Conservation (phyloP, 2,888 invertebrate species). For the Miltochrista miniata region DNA sequence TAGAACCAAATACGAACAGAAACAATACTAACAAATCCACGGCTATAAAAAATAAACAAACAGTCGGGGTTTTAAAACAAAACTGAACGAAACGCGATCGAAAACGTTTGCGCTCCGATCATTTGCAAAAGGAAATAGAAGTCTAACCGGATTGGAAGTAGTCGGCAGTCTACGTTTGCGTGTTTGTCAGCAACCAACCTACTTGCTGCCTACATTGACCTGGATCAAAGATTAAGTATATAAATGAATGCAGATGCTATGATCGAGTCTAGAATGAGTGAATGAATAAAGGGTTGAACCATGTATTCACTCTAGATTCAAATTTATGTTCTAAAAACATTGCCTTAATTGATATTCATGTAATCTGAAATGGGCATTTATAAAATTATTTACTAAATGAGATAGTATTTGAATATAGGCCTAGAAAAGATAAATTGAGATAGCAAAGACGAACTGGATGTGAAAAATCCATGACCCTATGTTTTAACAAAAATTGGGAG, state of each 20-base stretch:
- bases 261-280: background rate
- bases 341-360: too few relatives aligned
- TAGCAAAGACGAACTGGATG: too few relatives aligned
- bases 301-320: too few relatives aligned
- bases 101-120: slow-evolving; percentile 30
- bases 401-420: too few relatives aligned
- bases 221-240: slow-evolving; percentile 4
- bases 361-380: too few relatives aligned
- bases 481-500: too few relatives aligned
- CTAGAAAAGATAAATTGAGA: too few relatives aligned
- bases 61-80: slow-evolving; percentile 20
- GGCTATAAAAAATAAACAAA: slow-evolving; percentile 20
- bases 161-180: slow-evolving; percentile 23
- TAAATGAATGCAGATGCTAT: background rate
- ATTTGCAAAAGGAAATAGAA: slow-evolving; percentile 39
- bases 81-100: slow-evolving; percentile 31
- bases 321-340: too few relatives aligned
- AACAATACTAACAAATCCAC: slow-evolving; percentile 12
- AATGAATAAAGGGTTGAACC: too few relatives aligned
- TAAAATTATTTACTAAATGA: too few relatives aligned
- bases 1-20: slow-evolving; percentile 1
- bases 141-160: slow-evolving; percentile 33
- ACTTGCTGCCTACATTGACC: slow-evolving; percentile 26
- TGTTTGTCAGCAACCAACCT: slow-evolving; percentile 25
- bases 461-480: too few relatives aligned